Conservation (phyloP, 2,113 vertebrate genomes). For the Oxyura jamaicensis region DNA sequence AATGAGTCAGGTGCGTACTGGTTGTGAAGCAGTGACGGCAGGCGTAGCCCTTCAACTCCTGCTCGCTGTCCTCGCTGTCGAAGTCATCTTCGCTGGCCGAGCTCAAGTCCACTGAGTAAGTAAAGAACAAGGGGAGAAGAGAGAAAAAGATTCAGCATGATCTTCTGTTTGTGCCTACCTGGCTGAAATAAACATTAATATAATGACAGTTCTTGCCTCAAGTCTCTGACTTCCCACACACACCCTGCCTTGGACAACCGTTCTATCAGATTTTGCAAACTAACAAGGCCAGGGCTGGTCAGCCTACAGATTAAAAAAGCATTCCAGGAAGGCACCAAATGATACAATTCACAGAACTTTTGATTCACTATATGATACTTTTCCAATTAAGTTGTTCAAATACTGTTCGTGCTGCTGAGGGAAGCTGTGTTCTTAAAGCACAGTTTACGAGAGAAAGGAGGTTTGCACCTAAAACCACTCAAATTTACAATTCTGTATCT, state of each 20-base stretch:
- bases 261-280: background rate
- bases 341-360: background rate
- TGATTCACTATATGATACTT: accelerated
- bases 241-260: background rate
- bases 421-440: background rate
- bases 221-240: background rate
- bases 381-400: background rate
- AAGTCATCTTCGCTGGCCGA: conserved; percentile 99
- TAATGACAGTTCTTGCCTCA: accelerated
- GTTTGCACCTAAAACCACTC: background rate
- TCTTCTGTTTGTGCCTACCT: background rate
- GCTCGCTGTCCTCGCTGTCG: conserved; percentile 98
- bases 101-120: conserved; percentile 91
- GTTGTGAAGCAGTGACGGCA: conserved; percentile 98
- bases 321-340: background rate
- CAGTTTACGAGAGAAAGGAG: background rate
- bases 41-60: conserved; percentile 98
- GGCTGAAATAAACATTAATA: background rate
- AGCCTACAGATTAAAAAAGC: background rate
- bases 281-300: background rate
- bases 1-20: conserved; percentile 79
- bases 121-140: background rate
- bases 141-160: background rate
- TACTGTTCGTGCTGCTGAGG: no score
- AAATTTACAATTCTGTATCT: background rate